Conservation (phyloP, 1,140 invertebrate species). For the Lucilia sericata region DNA sequence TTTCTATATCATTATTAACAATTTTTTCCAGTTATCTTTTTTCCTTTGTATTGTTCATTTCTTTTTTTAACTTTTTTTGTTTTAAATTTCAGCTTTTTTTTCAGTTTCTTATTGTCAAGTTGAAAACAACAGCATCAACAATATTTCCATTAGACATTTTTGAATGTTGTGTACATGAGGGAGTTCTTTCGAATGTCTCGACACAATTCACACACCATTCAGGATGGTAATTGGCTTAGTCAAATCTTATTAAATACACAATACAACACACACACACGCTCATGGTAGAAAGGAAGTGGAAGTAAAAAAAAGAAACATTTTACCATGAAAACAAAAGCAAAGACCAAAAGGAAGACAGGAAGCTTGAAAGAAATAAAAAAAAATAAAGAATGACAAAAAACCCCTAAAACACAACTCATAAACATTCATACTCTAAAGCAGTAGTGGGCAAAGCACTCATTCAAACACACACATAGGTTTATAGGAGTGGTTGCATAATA, state of each 20-base stretch:
- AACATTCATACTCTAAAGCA: background rate
- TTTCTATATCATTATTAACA: constrained; percentile 5
- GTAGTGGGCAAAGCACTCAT: no score
- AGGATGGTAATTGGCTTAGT: constrained; percentile 46
- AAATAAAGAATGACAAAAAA: background rate
- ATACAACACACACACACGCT: background rate
- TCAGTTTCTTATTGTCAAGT: background rate
- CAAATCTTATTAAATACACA: constrained; percentile 46
- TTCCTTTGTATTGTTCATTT: background rate
- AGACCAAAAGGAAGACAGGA: background rate
- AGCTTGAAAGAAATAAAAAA: background rate
- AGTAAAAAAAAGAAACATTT: no score
- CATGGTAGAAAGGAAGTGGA: background rate
- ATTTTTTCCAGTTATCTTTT: background rate
- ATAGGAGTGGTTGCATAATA: no score
- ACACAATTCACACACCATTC: constrained; percentile 48
- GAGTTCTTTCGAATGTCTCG: constrained; percentile 35
- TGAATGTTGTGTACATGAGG: background rate
- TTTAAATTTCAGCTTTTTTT: background rate
- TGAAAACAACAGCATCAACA: background rate
- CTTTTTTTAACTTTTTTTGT: background rate
- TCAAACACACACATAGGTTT: no score
- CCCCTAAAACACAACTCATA: background rate
- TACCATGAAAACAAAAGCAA: background rate
- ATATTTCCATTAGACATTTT: constrained; percentile 27